Evolutionary conservation across 2,113 vertebrate genomes (phyloP).

Genomic region (Corydoras maculifer): DNA sequence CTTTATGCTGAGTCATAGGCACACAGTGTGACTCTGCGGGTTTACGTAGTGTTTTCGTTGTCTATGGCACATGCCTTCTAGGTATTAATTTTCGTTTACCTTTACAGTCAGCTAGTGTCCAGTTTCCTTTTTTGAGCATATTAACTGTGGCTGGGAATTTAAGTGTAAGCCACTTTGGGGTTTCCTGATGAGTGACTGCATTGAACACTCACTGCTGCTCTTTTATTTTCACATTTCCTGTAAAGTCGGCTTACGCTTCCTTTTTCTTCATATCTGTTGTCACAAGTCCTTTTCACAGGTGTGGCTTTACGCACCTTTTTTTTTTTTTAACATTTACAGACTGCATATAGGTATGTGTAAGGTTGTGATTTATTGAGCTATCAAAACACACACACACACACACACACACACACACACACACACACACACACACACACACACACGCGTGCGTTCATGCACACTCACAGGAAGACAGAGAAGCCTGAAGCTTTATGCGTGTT

Average conservation of each 20-base stretch:
- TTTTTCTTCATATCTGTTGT: slow-evolving; percentile 9
- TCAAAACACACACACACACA: slow-evolving; percentile 3
- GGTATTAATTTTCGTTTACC: too few species aligned
- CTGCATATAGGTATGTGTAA: slow-evolving; percentile 25
- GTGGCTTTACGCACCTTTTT: not conserved
- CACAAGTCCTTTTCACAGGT: slow-evolving; percentile 31
- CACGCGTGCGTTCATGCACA: not conserved
- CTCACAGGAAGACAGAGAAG: not conserved
- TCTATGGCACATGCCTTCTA: too few species aligned
- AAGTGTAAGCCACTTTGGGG: slow-evolving; percentile 49
- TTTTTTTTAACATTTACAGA: not conserved
- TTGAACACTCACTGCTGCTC: slow-evolving; percentile 41
- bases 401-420: not conserved
- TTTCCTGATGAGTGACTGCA: slow-evolving; percentile 52
- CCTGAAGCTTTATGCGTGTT: slow-evolving; percentile 2
- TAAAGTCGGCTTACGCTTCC: slow-evolving; percentile 45
- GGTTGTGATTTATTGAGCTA: slow-evolving; percentile 29
- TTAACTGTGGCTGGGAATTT: not conserved
- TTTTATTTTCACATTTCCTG: slow-evolving; percentile 59
- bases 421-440: not conserved
- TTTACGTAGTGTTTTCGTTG: too few species aligned
- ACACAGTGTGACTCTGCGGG: too few species aligned
- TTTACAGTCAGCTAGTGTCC: too few species aligned
- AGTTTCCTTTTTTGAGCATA: too few species aligned
- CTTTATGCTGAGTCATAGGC: too few species aligned